A percentile compares a stretch with the other conserved stretches of the same genome.
Conservation (phyloP, 2,888 invertebrate species). For the Andrena praecox region DNA sequence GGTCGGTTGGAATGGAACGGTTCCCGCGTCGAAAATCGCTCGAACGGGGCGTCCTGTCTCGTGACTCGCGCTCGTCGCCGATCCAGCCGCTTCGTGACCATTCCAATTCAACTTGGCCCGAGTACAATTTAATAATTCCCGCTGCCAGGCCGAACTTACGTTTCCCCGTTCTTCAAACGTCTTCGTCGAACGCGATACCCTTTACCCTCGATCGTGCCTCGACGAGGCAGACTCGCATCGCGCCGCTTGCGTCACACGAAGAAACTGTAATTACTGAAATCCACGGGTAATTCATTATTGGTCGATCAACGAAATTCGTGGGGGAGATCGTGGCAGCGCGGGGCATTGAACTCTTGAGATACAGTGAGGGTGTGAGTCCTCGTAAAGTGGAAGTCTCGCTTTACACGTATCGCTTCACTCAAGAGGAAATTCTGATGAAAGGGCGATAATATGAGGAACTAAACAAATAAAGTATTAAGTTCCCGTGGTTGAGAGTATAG, state of each 20-base stretch:
- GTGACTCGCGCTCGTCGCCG: slow-evolving; percentile 49
- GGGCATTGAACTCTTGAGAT: neutral
- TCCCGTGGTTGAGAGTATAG: too few species aligned
- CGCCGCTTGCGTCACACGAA: slow-evolving; percentile 9
- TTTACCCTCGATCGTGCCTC: slow-evolving; percentile 25
- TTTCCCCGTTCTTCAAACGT: neutral
- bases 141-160: neutral
- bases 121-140: slow-evolving; percentile 54
- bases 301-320: neutral
- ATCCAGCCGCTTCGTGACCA: slow-evolving; percentile 49
- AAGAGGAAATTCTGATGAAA: too few species aligned
- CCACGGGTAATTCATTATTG: neutral
- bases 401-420: neutral
- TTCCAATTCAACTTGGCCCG: slow-evolving; percentile 35
- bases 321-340: neutral
- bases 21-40: slow-evolving; percentile 35
- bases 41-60: slow-evolving; percentile 33
- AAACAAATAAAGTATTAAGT: too few species aligned
- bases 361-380: neutral
- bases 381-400: neutral
- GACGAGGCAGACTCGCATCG: neutral
- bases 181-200: slow-evolving; percentile 37
- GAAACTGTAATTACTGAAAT: slow-evolving; percentile 14
- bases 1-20: slow-evolving; percentile 8
- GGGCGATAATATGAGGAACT: too few species aligned